Conservation (phyloP, 2,888 invertebrate genomes). For the Atherix ibis region DNA sequence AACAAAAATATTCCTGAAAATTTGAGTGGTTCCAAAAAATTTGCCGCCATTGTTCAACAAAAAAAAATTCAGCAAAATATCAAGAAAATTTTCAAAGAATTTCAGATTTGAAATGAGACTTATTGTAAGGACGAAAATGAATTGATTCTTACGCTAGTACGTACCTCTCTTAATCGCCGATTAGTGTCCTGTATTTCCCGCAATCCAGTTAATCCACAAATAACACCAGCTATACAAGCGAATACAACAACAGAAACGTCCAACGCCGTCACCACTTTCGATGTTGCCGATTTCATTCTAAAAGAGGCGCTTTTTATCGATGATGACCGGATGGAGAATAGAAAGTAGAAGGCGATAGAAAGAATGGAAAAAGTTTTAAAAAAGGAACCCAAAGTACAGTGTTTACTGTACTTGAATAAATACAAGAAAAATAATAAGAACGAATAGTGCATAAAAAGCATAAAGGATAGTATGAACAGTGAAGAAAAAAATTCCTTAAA, state of each 20-base stretch:
- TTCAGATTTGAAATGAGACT: too few relatives aligned
- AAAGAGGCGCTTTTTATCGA: slow-evolving; percentile 26
- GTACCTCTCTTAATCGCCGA: slow-evolving; percentile 22
- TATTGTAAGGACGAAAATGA: too few relatives aligned
- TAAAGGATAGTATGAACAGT: neutral
- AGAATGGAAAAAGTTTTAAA: neutral
- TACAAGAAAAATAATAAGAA: neutral
- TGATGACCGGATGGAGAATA: neutral
- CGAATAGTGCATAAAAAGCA: too few relatives aligned
- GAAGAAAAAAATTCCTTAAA: too few relatives aligned
- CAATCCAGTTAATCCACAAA: slow-evolving; percentile 26
- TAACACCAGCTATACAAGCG: slow-evolving; percentile 23
- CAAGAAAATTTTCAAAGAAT: too few relatives aligned
- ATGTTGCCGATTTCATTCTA: slow-evolving; percentile 34
- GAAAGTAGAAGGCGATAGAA: neutral
- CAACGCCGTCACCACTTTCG: slow-evolving; percentile 30
- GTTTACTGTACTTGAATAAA: neutral
- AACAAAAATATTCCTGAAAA: too few relatives aligned
- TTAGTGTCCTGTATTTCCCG: slow-evolving; percentile 26
- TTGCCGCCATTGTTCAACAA: too few relatives aligned
- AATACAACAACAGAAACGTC: slow-evolving; percentile 31
- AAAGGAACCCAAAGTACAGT: neutral
- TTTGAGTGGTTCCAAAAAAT: too few relatives aligned
- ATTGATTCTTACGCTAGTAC: too few relatives aligned
- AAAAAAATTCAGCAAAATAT: too few relatives aligned